These are phyloP conservation scores for Himalopsyche anomala DNA, from an alignment of 2,888 invertebrate species.

Conservation along the genomic window DNA sequence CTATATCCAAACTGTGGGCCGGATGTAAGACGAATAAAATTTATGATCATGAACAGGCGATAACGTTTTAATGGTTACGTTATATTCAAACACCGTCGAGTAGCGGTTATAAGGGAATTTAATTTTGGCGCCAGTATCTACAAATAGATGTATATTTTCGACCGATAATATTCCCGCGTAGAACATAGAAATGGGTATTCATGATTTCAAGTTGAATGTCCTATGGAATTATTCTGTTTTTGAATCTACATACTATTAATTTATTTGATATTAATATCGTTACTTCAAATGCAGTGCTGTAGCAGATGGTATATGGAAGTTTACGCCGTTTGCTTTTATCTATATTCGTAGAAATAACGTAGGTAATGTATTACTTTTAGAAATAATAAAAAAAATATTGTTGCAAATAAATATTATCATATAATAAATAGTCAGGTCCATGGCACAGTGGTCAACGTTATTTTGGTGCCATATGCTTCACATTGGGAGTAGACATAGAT, in stretches of 20 bases:
- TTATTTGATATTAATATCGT: neutral
- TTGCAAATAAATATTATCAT: no score
- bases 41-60: constrained; percentile 65
- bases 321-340: no score
- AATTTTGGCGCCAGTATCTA: constrained; percentile 41
- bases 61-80: constrained; percentile 64
- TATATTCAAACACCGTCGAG: constrained; percentile 45
- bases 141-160: constrained; percentile 47
- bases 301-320: no score
- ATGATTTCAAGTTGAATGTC: neutral
- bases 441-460: no score
- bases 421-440: no score
- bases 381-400: no score
- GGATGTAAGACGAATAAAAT: constrained; percentile 65
- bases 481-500: no score
- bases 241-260: neutral
- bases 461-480: no score
- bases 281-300: no score
- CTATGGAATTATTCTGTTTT: neutral
- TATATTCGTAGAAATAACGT: no score
- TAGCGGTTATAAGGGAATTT: constrained; percentile 22
- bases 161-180: constrained; percentile 6
- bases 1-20: constrained; percentile 59
- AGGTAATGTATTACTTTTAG: no score
- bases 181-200: neutral